These are phyloP conservation scores for Synchiropus splendidus DNA, from an alignment of 2,113 vertebrate species.

Conservation along the genomic window DNA sequence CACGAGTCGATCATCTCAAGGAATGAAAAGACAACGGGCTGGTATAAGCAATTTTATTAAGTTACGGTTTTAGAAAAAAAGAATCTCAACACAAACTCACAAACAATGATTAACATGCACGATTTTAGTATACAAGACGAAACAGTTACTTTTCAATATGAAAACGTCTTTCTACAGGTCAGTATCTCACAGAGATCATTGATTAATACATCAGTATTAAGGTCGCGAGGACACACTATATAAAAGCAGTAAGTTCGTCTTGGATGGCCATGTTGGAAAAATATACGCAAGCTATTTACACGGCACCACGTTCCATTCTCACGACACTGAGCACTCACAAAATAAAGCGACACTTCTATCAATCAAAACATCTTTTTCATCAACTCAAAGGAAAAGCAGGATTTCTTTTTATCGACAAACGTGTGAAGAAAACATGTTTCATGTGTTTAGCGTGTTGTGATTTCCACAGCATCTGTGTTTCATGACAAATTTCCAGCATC, in stretches of 20 bases:
- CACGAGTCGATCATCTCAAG: too few species aligned
- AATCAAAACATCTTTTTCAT: too few species aligned
- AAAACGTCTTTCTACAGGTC: conserved; percentile 74
- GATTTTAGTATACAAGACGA: conserved; percentile 94
- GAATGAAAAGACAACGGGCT: conserved; percentile 8
- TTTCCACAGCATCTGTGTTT: too few species aligned
- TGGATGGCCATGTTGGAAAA: conserved; percentile 61
- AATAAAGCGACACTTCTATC: too few species aligned
- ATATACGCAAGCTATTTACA: conserved; percentile 70
- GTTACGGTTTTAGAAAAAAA: conserved; percentile 70
- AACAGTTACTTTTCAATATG: conserved; percentile 95
- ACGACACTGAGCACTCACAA: too few species aligned
- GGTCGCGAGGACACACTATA: conserved; percentile 63
- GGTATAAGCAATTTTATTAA: conserved; percentile 73
- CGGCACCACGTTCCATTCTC: conserved; percentile 24
- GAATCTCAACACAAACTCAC: conserved; percentile 66
- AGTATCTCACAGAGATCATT: conserved; percentile 91
- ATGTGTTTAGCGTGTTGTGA: conserved; percentile 24
- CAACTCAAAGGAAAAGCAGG: too few species aligned
- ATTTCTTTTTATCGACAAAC: too few species aligned
- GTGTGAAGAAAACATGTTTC: conserved; percentile 31
- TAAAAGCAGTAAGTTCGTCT: conserved; percentile 50
- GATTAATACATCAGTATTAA: conserved; percentile 74
- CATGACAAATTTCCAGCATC: too few species aligned
- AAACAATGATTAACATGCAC: conserved; percentile 76